These are phyloP conservation scores for Drosophila atripex DNA, from an alignment of 2,888 invertebrate species.

Conservation along the genomic window DNA sequence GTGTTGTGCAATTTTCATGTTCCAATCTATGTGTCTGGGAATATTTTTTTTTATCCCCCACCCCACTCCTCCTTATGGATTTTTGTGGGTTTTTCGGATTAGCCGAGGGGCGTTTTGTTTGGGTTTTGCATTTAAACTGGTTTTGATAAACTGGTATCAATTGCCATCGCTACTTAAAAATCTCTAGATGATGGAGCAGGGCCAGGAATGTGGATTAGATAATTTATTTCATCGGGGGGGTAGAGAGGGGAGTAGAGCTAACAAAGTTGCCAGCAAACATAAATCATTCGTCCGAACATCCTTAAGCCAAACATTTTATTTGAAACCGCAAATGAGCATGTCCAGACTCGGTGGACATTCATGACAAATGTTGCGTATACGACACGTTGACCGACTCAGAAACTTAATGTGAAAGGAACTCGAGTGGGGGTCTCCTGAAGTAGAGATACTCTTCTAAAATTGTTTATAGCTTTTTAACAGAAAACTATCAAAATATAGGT, in stretches of 20 bases:
- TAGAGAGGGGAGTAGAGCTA: background rate
- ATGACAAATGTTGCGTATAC: constrained; percentile 71
- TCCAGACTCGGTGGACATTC: constrained; percentile 16
- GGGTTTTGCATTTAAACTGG: constrained; percentile 54
- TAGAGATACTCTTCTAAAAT: constrained; percentile 14
- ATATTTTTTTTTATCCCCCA: constrained; percentile 28
- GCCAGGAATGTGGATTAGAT: constrained; percentile 21
- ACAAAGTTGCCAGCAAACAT: constrained; percentile 16
- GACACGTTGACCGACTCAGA: constrained; percentile 48
- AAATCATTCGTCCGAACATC: constrained; percentile 64
- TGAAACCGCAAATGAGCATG: constrained; percentile 12
- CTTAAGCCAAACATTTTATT: constrained; percentile 26
- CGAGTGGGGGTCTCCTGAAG: background rate
- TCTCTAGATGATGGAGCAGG: constrained; percentile 19
- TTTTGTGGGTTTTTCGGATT: constrained; percentile 33
- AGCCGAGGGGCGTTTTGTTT: constrained; percentile 48
- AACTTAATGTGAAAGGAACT: constrained; percentile 31
- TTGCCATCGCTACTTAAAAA: constrained; percentile 45
- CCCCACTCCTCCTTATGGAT: constrained; percentile 2
- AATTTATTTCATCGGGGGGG: background rate
- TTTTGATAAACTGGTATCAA: constrained; percentile 55
- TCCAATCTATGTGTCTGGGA: constrained; percentile 13
- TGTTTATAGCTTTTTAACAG: background rate
- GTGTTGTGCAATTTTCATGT: constrained; percentile 57
- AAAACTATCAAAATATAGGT: background rate